A percentile compares a stretch with the other conserved stretches of the same genome.
Conservation (phyloP, 2,113 vertebrate genomes). For the Oryzias woworae region DNA sequence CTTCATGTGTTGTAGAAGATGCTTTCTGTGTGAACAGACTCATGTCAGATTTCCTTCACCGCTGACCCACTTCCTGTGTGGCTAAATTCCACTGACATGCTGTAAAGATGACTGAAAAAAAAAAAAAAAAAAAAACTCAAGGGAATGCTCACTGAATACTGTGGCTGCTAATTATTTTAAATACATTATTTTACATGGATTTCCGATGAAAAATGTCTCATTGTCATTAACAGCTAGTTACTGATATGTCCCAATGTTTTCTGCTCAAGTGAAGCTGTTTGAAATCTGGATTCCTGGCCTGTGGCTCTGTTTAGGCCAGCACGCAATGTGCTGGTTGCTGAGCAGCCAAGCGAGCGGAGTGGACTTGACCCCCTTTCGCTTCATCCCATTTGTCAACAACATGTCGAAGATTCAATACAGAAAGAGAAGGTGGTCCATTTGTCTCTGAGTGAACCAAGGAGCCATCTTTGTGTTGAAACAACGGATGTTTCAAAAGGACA, state of each 20-base stretch:
- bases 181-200: conserved; percentile 1
- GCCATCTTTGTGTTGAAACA: conserved; percentile 38
- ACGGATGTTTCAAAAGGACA: conserved; percentile 32
- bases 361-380: conserved; percentile 53
- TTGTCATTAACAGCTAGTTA: conserved; percentile 15
- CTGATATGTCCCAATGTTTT: conserved; percentile 26
- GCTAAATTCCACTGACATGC: conserved; percentile 44
- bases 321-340: conserved; percentile 62
- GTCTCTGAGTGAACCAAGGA: conserved; percentile 44
- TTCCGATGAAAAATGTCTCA: conserved; percentile 5
- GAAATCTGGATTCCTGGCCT: conserved; percentile 46
- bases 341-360: conserved; percentile 50
- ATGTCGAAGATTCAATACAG: conserved; percentile 33
- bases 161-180: conserved; percentile 27
- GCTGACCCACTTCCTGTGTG: conserved; percentile 64
- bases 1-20: conserved; percentile 44
- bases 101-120: conserved; percentile 34
- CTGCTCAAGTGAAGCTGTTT: conserved; percentile 42
- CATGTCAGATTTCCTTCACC: conserved; percentile 64
- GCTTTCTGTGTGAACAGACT: conserved; percentile 63
- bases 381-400: conserved; percentile 54
- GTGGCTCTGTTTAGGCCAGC: conserved; percentile 49
- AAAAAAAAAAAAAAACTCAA: conserved; percentile 24
- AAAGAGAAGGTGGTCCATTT: conserved; percentile 39
- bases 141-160: conserved; percentile 66